These are phyloP conservation scores for Psittacula echo DNA, from an alignment of 2,797 vertebrate species.

Conservation along the genomic window DNA sequence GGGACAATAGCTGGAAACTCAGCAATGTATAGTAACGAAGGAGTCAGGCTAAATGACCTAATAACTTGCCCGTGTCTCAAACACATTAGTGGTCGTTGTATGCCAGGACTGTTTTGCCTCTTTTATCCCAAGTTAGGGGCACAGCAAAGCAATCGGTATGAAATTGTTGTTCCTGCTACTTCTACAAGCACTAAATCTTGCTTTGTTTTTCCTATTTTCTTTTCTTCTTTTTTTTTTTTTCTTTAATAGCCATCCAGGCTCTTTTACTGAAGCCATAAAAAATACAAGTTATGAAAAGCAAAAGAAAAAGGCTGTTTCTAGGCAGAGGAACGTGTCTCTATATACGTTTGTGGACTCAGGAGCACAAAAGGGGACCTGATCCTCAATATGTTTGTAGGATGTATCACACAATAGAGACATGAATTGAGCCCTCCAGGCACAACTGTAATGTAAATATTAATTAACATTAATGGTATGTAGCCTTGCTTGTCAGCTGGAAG, in stretches of 20 bases:
- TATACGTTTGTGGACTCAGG: not conserved
- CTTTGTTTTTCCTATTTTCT: slow-evolving; percentile 57
- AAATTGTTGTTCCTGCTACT: not conserved
- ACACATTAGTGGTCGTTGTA: not conserved
- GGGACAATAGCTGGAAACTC: not conserved
- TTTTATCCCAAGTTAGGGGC: not conserved
- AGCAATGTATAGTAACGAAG: not conserved
- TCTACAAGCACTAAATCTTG: slow-evolving; percentile 48
- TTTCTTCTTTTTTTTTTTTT: slow-evolving; percentile 21
- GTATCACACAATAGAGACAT: not conserved
- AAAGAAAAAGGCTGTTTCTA: slow-evolving; percentile 29
- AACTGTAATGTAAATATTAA: slow-evolving; percentile 69
- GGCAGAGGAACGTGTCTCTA: not conserved
- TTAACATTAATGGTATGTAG: slow-evolving; percentile 63
- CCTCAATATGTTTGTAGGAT: slow-evolving; percentile 27
- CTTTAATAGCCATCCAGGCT: slow-evolving; percentile 46
- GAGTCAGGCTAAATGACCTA: not conserved
- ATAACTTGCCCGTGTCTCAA: not conserved
- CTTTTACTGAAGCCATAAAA: slow-evolving; percentile 60
- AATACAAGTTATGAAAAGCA: slow-evolving; percentile 41
- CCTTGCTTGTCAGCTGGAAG: slow-evolving; percentile 58
- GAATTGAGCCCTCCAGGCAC: slow-evolving; percentile 40
- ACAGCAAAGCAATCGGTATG: slow-evolving; percentile 11
- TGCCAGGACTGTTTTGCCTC: not conserved
- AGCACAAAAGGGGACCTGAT: slow-evolving; percentile 13